Conservation (phyloP, 2,797 vertebrate species). For the Amblyopsis hoosieri region DNA sequence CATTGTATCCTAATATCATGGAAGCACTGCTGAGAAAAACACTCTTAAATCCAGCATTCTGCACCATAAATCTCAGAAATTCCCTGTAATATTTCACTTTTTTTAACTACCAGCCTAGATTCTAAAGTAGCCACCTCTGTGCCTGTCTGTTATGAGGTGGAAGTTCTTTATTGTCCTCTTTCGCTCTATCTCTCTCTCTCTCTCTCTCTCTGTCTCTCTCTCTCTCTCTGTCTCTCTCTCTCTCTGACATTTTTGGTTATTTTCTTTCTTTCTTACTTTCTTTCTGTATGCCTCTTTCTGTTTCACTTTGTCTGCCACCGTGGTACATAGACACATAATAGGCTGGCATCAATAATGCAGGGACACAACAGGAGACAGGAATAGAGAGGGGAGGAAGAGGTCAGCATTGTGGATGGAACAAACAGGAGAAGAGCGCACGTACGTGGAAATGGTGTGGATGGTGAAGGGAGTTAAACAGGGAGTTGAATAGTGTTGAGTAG, state of each 20-base stretch:
- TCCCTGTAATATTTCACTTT: too few species aligned
- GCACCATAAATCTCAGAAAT: too few species aligned
- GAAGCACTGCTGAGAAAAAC: too few species aligned
- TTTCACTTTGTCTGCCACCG: conserved; percentile 1
- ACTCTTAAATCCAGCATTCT: too few species aligned
- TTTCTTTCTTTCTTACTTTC: neutral
- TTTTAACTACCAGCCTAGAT: too few species aligned
- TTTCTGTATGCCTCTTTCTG: neutral
- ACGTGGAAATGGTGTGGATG: neutral
- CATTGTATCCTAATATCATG: too few species aligned
- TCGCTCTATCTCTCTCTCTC: neutral
- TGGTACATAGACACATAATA: conserved; percentile 29
- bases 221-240: neutral
- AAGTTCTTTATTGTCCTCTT: neutral
- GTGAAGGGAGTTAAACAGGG: neutral
- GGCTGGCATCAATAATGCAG: conserved; percentile 51
- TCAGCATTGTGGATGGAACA: neutral
- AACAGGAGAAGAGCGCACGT: neutral
- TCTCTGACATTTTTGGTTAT: neutral
- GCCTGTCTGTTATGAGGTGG: neutral
- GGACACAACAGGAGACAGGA: conserved; percentile 1
- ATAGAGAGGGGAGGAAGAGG: too few species aligned
- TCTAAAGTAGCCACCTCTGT: too few species aligned
- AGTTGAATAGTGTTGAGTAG: neutral
- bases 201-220: neutral